Conservation (phyloP, 2,888 invertebrate species). For the Tridacna gigas region DNA sequence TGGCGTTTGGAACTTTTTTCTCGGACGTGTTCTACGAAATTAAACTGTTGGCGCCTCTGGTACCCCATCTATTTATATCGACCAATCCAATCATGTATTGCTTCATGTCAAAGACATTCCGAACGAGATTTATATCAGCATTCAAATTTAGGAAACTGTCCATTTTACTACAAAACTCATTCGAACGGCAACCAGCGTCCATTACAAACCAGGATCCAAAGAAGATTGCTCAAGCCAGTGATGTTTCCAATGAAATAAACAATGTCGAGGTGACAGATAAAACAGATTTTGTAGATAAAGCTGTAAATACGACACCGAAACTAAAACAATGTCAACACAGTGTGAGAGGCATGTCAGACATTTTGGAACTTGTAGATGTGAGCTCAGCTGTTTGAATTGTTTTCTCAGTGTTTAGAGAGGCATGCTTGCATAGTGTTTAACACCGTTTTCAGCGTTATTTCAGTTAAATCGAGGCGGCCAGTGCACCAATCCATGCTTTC, state of each 20-base stretch:
- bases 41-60: conserved; percentile 58
- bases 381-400: background rate
- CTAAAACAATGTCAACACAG: background rate
- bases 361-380: conserved; percentile 1
- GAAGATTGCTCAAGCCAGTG: background rate
- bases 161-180: background rate
- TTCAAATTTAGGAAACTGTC: conserved; percentile 39
- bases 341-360: background rate
- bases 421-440: conserved; percentile 4
- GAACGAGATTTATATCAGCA: conserved; percentile 53
- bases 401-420: background rate
- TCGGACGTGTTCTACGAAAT: conserved; percentile 50
- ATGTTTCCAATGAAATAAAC: conserved; percentile 5
- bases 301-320: conserved; percentile 29
- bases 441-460: conserved; percentile 12
- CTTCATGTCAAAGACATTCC: conserved; percentile 65
- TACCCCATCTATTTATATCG: conserved; percentile 58
- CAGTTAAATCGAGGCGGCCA: background rate
- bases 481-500: background rate
- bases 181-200: conserved; percentile 1
- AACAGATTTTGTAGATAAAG: conserved; percentile 27
- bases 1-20: conserved; percentile 38
- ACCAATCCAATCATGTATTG: conserved; percentile 66
- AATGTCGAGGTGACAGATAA: conserved; percentile 22
- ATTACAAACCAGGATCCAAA: background rate